Evolutionary conservation across 2,888 invertebrate genomes (phyloP).

Genomic region (Drosophila hamatofila): DNA sequence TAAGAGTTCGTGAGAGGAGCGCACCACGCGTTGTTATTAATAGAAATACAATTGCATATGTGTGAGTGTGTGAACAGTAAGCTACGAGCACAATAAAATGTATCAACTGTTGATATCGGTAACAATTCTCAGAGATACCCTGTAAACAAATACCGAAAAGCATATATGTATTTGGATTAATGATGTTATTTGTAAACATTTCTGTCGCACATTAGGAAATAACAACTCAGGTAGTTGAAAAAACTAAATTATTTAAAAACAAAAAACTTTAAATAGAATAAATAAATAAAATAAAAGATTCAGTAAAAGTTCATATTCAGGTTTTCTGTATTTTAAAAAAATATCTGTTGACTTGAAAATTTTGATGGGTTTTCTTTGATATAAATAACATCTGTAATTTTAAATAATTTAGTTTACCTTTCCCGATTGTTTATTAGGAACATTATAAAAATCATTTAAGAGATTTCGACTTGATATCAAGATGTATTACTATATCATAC

Average conservation of each 20-base stretch:
- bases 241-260: too few species aligned
- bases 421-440: background rate
- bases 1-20: conserved; percentile 17
- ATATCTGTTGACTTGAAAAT: too few species aligned
- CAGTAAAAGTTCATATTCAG: too few species aligned
- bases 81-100: conserved; percentile 27
- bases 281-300: too few species aligned
- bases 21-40: conserved; percentile 48
- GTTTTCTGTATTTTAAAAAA: too few species aligned
- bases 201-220: background rate
- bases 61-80: conserved; percentile 25
- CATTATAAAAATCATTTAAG: background rate
- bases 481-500: background rate
- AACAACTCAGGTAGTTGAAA: too few species aligned
- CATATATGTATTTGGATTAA: background rate
- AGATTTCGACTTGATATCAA: background rate
- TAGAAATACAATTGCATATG: conserved; percentile 24
- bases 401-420: conserved; percentile 9
- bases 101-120: conserved; percentile 49
- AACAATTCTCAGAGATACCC: conserved; percentile 24
- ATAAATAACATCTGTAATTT: background rate
- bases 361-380: too few species aligned
- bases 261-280: too few species aligned
- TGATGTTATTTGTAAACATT: background rate
- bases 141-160: conserved; percentile 17